phyloP scores from a whole-genome alignment of 2,113 vertebrate species.

The Etheostoma spectabile region DNA sequence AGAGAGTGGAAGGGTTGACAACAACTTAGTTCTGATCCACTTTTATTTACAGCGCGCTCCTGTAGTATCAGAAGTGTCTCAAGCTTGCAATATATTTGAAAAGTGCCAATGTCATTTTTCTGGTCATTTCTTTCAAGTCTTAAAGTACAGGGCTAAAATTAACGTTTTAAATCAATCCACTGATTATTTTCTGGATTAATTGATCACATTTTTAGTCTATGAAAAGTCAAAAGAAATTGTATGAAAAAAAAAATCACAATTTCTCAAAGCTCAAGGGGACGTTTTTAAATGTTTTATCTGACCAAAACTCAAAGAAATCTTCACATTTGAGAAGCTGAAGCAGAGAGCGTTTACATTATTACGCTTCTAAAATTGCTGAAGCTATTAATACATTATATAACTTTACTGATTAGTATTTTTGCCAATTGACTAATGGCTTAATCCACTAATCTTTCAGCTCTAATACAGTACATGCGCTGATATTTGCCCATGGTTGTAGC shows the following conservation, averaged over 20 bases:
- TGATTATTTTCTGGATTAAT: neutral
- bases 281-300: no score
- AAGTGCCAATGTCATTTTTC: neutral
- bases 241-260: neutral
- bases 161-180: neutral
- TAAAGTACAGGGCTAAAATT: no score
- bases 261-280: neutral
- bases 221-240: neutral
- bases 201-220: neutral
- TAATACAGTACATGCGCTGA: neutral
- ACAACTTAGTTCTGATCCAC: no score
- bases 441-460: neutral
- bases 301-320: no score
- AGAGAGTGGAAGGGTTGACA: neutral
- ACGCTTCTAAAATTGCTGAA: neutral
- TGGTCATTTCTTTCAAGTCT: no score
- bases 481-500: neutral
- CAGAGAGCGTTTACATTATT: neutral
- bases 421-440: neutral
- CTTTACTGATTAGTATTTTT: neutral
- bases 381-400: neutral
- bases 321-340: neutral
- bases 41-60: neutral
- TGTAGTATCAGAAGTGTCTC: neutral
- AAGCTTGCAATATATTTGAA: neutral